Conservation (phyloP, 2,888 invertebrate genomes). For the Sussaba pulchella region DNA sequence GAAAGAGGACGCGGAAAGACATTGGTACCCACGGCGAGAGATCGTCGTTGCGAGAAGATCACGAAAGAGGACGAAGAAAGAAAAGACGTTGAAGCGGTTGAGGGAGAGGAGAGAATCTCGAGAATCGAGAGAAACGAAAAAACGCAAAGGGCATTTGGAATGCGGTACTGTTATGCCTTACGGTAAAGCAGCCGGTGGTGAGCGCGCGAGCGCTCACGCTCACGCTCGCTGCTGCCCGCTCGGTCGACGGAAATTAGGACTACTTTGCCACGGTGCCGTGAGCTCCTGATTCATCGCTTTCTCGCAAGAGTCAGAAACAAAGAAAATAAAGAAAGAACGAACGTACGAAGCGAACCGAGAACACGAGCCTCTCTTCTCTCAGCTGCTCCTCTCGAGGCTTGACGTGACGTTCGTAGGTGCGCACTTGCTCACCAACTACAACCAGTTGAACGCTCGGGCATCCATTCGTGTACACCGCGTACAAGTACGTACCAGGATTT, state of each 20-base stretch:
- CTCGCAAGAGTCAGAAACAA: constrained; percentile 62
- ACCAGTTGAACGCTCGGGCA: constrained; percentile 6
- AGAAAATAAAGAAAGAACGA: constrained; percentile 6
- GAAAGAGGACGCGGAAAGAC: constrained; percentile 59
- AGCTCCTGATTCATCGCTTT: constrained; percentile 75
- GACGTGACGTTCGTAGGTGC: constrained; percentile 18
- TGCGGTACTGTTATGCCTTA: constrained; percentile 83
- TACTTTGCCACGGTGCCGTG: constrained; percentile 76
- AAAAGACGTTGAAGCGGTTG: constrained; percentile 63
- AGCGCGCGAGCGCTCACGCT: constrained; percentile 37
- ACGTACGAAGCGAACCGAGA: neutral
- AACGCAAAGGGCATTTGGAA: constrained; percentile 81
- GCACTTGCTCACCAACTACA: constrained; percentile 12
- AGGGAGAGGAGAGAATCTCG: constrained; percentile 54
- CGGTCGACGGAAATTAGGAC: constrained; percentile 82
- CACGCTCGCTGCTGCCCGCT: constrained; percentile 40
- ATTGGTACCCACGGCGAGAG: constrained; percentile 50
- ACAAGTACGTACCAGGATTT: constrained; percentile 24
- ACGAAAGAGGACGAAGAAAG: constrained; percentile 60
- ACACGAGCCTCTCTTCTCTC: constrained; percentile 8
- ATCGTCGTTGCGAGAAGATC: constrained; percentile 43
- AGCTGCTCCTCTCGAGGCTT: constrained; percentile 26
- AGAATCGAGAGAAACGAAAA: constrained; percentile 79
- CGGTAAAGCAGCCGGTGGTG: constrained; percentile 78
- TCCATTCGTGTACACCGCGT: neutral